Evolutionary conservation across 2,113 vertebrate genomes (phyloP), one percentile per base, ranked within the genome.

Genomic region (Microtus richardsoni): DNA sequence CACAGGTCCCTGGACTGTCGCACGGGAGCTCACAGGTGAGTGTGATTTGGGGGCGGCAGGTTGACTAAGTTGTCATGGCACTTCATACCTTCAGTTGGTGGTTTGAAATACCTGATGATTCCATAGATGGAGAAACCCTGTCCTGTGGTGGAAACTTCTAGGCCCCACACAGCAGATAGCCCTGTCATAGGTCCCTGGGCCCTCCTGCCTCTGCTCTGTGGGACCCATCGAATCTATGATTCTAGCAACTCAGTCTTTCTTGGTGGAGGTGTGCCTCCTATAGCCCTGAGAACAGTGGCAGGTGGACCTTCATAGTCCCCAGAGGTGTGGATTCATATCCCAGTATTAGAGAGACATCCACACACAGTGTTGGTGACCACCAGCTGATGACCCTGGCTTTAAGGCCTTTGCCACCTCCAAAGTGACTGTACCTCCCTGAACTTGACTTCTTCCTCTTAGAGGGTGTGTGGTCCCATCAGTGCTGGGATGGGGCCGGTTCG

Each of bases 291-390:
- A 39, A 36, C 64, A 28, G 39, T 60, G 9, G 19, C 3, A 21
- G 2, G 0, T 22, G 26, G 30, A 68, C 33, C 26, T 77, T 68
- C 3, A 12, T 68, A 21, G 33, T 41, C 64, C 58, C 6, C 0
- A 30, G 47, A 30, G 3, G 0, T 36, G 39, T 3, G 44, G 47
- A 14, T 16, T 28, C 44, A 49, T 6, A 0, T 28, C 58, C 36
- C 7, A 1, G 0, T 12, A 16, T 28, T 64, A 28, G 16, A 8
- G 60, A n/a, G 36, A 4, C 10, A 4, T 1, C 70, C n/a, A 33
- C 26, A 44, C 1, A 16, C 17, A 11, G 21, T 30, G 21, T 13
- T 26, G 3, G 39, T 66, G 10, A 52, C 66, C 54, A 12, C 5
- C 30, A 9, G 17, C 66, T 49, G 22, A n/a, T 47, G 58, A 30